phyloP scores from a whole-genome alignment of 2,888 invertebrate species.

The Lepidocyrtinus sp. region DNA sequence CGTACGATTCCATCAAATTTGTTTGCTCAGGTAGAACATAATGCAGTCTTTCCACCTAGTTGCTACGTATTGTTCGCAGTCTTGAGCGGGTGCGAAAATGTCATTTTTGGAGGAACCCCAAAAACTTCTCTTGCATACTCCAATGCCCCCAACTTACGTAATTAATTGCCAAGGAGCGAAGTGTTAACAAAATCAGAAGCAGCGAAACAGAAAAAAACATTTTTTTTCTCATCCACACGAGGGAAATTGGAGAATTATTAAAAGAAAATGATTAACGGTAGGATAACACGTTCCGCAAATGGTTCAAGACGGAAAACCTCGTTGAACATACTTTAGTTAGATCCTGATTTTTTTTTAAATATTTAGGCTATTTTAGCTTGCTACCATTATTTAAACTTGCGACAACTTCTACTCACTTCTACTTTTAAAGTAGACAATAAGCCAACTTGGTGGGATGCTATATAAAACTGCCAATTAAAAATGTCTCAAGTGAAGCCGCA shows the following conservation, averaged over 20 bases:
- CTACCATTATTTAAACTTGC: too few species aligned
- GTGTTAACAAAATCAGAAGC: not conserved
- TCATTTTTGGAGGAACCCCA: constrained; percentile 15
- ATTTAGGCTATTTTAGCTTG: too few species aligned
- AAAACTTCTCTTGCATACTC: not conserved
- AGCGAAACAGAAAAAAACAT: not conserved
- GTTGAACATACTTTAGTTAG: too few species aligned
- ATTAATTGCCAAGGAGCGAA: constrained; percentile 17
- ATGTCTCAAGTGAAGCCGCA: too few species aligned
- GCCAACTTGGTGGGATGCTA: too few species aligned
- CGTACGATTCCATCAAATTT: constrained; percentile 14
- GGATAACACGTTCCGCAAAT: too few species aligned
- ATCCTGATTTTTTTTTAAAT: too few species aligned
- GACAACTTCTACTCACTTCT: too few species aligned
- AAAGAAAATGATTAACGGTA: not conserved
- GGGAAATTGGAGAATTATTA: not conserved
- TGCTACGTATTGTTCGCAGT: not conserved
- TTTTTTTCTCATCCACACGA: not conserved
- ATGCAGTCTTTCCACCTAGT: not conserved
- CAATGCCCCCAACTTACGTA: not conserved
- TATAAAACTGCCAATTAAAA: too few species aligned
- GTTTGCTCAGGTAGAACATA: constrained; percentile 14
- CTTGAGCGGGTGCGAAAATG: not conserved
- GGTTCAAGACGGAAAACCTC: too few species aligned
- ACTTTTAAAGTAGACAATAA: too few species aligned